Percentiles rank a stretch among this genome's conserved stretches.
Conservation (phyloP, 2,113 vertebrate species). For the Montifringilla adamsi region DNA sequence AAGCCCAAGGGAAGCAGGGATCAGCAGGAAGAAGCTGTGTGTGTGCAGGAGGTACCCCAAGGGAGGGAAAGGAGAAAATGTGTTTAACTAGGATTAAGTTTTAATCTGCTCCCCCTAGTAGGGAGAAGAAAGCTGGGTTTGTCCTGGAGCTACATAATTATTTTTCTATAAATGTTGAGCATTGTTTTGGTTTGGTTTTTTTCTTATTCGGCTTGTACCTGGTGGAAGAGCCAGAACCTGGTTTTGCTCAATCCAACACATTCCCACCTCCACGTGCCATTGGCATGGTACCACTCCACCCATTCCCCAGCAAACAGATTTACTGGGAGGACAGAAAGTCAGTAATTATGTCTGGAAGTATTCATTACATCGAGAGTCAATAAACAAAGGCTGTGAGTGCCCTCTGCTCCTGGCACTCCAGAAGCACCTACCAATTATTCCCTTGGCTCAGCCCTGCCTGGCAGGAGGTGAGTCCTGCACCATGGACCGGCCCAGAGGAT, state of each 20-base stretch:
- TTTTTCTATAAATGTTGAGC: not conserved
- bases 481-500: not conserved
- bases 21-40: not conserved
- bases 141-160: not conserved
- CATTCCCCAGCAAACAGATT: not conserved
- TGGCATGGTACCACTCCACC: not conserved
- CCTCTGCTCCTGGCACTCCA: conserved; percentile 15
- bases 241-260: not conserved
- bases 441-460: not conserved
- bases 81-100: conserved; percentile 26
- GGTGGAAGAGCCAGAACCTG: not conserved
- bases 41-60: not conserved
- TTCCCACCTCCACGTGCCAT: accelerated
- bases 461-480: not conserved
- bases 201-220: not conserved
- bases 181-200: not conserved
- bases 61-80: conserved; percentile 1
- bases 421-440: conserved; percentile 40
- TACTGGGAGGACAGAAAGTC: not conserved
- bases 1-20: not conserved
- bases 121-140: not conserved
- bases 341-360: not conserved
- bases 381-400: conserved; percentile 34
- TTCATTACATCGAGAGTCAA: conserved; percentile 34
- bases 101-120: not conserved